Evolutionary conservation across 2,888 invertebrate species (phyloP).

Genomic region (Drosophila prolongata): DNA sequence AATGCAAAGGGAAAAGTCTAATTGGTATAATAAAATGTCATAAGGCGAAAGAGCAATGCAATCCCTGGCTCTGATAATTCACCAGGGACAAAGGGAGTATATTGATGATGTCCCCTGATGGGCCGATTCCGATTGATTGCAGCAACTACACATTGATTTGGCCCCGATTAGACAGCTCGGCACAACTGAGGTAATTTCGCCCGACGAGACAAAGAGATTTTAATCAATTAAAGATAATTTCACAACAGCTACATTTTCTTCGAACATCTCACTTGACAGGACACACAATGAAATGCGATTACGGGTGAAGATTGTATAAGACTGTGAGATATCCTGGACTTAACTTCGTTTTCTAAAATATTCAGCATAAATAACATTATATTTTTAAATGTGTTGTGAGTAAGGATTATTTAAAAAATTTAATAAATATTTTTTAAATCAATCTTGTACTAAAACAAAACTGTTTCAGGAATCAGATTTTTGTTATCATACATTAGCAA

Average conservation of each 20-base stretch:
- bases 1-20: slow-evolving; percentile 52
- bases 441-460: too few relatives aligned
- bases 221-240: slow-evolving; percentile 29
- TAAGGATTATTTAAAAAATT: too few relatives aligned
- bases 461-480: too few relatives aligned
- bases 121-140: slow-evolving; percentile 29
- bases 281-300: background rate
- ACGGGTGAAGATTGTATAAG: too few relatives aligned
- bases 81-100: slow-evolving; percentile 29
- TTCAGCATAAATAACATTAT: too few relatives aligned
- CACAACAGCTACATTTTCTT: slow-evolving; percentile 16
- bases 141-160: slow-evolving; percentile 22
- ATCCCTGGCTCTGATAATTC: slow-evolving; percentile 29
- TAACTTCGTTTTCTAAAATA: too few relatives aligned
- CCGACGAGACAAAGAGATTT: slow-evolving; percentile 24
- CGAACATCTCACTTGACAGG: slow-evolving; percentile 12
- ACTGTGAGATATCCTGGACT: background rate
- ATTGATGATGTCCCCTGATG: slow-evolving; percentile 32
- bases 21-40: slow-evolving; percentile 76
- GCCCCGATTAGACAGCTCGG: slow-evolving; percentile 20
- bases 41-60: slow-evolving; percentile 55
- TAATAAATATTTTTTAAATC: too few relatives aligned
- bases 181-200: slow-evolving; percentile 22
- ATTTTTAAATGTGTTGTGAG: too few relatives aligned
- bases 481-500: too few relatives aligned